Conservation (phyloP, 1,140 invertebrate species). For the Brachionus rotundiformis region DNA sequence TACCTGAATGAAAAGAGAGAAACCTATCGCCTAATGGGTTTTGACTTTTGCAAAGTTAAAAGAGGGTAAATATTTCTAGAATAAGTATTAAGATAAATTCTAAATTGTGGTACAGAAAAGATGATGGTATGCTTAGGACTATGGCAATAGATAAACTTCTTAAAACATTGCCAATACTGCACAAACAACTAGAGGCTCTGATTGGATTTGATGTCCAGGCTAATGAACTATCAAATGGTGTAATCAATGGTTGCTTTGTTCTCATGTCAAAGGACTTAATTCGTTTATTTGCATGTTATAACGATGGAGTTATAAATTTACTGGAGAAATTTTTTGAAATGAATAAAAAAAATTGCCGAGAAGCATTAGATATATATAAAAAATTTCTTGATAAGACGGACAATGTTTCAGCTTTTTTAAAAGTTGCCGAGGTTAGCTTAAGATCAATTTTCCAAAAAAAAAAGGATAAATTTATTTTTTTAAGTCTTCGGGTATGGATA, state of each 20-base stretch:
- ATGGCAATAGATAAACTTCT: conserved; percentile 96
- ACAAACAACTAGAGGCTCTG: conserved; percentile 88
- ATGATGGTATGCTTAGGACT: conserved; percentile 90
- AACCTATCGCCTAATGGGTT: conserved; percentile 94
- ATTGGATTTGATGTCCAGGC: conserved; percentile 87
- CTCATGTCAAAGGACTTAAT: conserved; percentile 97
- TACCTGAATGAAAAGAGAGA: conserved; percentile 98
- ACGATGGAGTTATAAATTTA: conserved; percentile 98
- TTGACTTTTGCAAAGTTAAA: conserved; percentile 99
- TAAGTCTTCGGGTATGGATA: conserved; percentile 95
- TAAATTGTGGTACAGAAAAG: conserved; percentile 73
- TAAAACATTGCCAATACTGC: conserved; percentile 91
- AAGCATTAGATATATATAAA: conserved; percentile 97
- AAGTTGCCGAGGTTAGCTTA: conserved; percentile 79
- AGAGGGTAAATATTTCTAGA: conserved; percentile 74
- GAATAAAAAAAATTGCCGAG: conserved; percentile 95
- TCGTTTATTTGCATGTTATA: conserved; percentile 97
- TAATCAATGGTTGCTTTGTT: conserved; percentile 98
- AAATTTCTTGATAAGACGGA: conserved; percentile 98
- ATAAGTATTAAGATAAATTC: conserved; percentile 31
- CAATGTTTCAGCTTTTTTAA: conserved; percentile 94
- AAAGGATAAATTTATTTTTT: conserved; percentile 52
- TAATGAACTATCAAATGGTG: conserved; percentile 94
- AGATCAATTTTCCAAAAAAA: conserved; percentile 52
- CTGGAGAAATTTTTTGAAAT: conserved; percentile 94